Conservation (phyloP, 2,113 vertebrate genomes). For the Nerophis ophidion region DNA sequence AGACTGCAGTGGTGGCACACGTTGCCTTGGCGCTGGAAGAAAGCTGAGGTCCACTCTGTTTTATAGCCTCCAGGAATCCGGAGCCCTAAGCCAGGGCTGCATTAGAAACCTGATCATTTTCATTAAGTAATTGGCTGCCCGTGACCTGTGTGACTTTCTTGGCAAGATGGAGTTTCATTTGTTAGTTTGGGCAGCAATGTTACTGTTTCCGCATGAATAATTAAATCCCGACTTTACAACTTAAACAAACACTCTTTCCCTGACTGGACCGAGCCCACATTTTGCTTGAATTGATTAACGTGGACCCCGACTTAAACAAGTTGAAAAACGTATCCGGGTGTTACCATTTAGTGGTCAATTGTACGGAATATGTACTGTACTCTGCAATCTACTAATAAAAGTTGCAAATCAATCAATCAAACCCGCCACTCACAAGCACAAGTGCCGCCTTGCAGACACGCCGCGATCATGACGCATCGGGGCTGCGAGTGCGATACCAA, state of each 20-base stretch:
- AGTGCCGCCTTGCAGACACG: slow-evolving; percentile 15
- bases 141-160: slow-evolving; percentile 62
- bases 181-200: slow-evolving; percentile 63
- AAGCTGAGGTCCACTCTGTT: slow-evolving; percentile 47
- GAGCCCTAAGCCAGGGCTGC: slow-evolving; percentile 36
- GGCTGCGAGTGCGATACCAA: neutral
- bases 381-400: too few relatives aligned
- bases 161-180: slow-evolving; percentile 69
- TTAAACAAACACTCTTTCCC: slow-evolving; percentile 39
- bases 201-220: slow-evolving; percentile 66
- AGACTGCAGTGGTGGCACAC: slow-evolving; percentile 55
- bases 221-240: slow-evolving; percentile 63
- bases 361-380: too few relatives aligned
- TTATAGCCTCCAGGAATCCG: slow-evolving; percentile 49
- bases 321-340: too few relatives aligned
- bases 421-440: neutral
- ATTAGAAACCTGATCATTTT: slow-evolving; percentile 69
- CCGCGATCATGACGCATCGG: too few relatives aligned
- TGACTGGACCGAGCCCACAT: slow-evolving; percentile 14
- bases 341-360: too few relatives aligned
- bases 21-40: slow-evolving; percentile 36
- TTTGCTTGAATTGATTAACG: slow-evolving; percentile 9
- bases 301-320: too few relatives aligned
- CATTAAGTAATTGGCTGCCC: slow-evolving; percentile 68
- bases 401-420: too few relatives aligned